These are phyloP conservation scores for Meles meles DNA, from an alignment of 2,113 vertebrate species.

Conservation along the genomic window DNA sequence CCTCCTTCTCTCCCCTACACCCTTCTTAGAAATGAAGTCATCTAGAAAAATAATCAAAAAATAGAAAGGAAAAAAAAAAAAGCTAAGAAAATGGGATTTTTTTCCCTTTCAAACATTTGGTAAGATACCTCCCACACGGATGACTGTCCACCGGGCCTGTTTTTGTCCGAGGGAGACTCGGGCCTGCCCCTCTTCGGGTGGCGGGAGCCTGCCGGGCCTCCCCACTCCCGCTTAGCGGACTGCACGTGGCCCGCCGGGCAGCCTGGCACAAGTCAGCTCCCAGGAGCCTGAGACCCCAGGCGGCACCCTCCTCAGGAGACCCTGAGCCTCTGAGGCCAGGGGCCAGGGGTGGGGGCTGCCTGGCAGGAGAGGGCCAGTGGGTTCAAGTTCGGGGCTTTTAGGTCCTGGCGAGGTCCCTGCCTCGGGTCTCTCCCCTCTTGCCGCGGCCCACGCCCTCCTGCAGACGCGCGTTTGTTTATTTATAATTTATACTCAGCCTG, in stretches of 20 bases:
- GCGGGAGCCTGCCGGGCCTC: neutral
- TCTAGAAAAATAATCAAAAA: constrained; percentile 77
- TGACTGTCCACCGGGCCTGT: constrained; percentile 56
- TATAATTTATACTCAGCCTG: constrained; percentile 65
- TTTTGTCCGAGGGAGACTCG: neutral
- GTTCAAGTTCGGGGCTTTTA: neutral
- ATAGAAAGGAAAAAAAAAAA: constrained; percentile 69
- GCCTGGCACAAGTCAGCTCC: neutral
- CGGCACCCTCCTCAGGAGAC: too few species aligned
- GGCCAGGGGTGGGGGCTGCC: neutral
- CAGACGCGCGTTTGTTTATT: constrained; percentile 57
- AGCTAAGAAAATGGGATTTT: constrained; percentile 57
- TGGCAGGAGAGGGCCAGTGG: neutral
- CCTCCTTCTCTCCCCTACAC: constrained; percentile 20
- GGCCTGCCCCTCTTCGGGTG: neutral
- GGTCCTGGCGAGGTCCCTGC: neutral
- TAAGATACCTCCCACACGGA: constrained; percentile 62
- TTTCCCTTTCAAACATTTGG: constrained; percentile 69
- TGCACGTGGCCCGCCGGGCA: too few species aligned
- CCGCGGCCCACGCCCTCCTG: neutral
- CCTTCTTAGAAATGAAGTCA: constrained; percentile 75
- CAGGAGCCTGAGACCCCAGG: neutral
- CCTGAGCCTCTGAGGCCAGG: neutral
- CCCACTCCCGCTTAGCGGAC: rapidly evolving
- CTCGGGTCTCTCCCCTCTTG: neutral